Conservation (phyloP, 2,113 vertebrate species). For the Neomonachus schauinslandi region DNA sequence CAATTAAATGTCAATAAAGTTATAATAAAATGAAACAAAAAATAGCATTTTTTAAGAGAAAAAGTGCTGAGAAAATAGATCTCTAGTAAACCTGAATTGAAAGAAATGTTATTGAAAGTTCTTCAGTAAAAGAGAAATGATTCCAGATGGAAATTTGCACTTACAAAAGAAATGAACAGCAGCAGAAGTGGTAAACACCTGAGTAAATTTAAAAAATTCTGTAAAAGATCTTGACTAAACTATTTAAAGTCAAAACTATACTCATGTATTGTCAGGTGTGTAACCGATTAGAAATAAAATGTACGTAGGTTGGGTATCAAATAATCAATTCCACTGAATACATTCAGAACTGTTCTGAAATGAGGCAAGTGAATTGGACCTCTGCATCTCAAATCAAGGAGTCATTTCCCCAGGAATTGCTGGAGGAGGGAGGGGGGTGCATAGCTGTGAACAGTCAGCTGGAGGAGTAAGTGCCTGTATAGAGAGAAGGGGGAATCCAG, state of each 20-base stretch:
- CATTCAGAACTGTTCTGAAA: neutral
- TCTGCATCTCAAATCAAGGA: neutral
- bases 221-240: neutral
- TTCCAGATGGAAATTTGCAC: neutral
- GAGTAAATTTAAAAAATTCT: neutral
- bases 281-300: neutral
- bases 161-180: neutral
- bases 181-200: neutral
- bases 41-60: neutral
- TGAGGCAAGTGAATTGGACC: neutral
- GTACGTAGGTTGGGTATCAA: neutral
- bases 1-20: neutral
- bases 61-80: neutral
- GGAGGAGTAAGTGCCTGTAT: neutral
- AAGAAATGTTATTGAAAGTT: neutral
- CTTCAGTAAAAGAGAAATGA: neutral
- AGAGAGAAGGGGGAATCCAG: neutral
- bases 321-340: neutral
- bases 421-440: neutral
- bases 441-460: neutral
- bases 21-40: neutral
- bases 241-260: neutral
- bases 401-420: neutral
- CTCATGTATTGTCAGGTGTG: neutral
- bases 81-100: neutral